These are phyloP conservation scores for Lypha dubia DNA, from an alignment of 2,888 invertebrate species.

Conservation along the genomic window DNA sequence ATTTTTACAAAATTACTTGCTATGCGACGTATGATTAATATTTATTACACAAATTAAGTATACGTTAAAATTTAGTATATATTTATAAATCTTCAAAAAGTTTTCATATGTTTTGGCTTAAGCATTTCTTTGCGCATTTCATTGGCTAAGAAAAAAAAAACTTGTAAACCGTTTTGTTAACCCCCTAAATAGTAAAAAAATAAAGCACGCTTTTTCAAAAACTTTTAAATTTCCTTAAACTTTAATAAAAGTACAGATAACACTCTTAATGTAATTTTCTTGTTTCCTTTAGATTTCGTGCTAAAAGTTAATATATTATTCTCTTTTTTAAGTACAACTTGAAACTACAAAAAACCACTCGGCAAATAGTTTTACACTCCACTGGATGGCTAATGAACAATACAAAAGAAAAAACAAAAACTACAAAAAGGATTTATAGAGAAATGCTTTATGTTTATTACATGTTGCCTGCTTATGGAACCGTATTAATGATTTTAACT, in stretches of 20 bases:
- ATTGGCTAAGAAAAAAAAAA: no score
- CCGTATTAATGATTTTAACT: constrained; percentile 48
- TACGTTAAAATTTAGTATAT: no score
- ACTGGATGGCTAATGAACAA: constrained; percentile 41
- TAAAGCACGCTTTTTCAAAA: background rate
- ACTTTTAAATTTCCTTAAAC: background rate
- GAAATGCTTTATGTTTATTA: constrained; percentile 42
- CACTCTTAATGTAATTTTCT: constrained; percentile 13
- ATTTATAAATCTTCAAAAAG: no score
- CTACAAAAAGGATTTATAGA: background rate
- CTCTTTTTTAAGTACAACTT: background rate
- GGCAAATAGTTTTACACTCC: background rate
- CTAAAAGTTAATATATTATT: constrained; percentile 36
- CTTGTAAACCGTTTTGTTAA: no score
- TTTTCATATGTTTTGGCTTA: no score
- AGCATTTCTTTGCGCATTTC: no score
- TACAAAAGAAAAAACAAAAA: constrained; percentile 9
- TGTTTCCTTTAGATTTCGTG: constrained; percentile 35
- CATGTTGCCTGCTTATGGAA: constrained; percentile 52
- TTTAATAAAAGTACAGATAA: background rate
- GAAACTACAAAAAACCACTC: no score
- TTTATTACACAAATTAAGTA: no score
- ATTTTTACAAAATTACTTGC: no score
- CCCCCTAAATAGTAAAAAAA: no score
- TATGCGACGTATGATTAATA: no score